A percentile compares a stretch with the other conserved stretches of the same genome.
phyloP scores from a whole-genome alignment of 2,888 invertebrate genomes.

The Druceiella hillmani region DNA sequence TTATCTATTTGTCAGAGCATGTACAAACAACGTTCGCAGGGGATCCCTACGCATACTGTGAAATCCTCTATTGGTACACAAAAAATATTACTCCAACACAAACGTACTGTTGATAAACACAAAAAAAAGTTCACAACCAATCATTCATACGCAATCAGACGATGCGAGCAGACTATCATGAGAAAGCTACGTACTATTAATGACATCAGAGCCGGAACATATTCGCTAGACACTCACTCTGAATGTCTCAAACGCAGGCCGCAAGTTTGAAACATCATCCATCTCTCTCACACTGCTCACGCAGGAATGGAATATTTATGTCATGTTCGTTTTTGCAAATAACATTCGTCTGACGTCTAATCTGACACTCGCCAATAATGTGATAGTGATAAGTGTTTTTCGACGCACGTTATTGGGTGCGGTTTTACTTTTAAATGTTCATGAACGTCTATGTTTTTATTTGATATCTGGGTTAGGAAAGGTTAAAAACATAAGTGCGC shows the following conservation, averaged over 20 bases:
- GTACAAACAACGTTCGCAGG: no score
- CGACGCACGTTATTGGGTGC: no score
- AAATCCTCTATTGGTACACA: no score
- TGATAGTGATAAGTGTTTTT: no score
- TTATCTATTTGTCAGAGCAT: no score
- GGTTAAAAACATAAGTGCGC: no score
- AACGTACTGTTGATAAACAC: conserved; percentile 30
- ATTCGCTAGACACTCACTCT: conserved; percentile 35
- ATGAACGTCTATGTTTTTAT: no score
- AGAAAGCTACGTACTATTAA: conserved; percentile 54
- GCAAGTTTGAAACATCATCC: conserved; percentile 28
- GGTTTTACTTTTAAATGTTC: no score
- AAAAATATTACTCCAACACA: no score
- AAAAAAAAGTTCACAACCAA: conserved; percentile 41
- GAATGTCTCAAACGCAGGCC: not conserved
- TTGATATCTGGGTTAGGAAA: no score
- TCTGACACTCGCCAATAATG: no score
- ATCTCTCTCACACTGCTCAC: conserved; percentile 46
- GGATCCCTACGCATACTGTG: conserved; percentile 40
- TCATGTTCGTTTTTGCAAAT: conserved; percentile 2
- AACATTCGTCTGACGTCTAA: no score
- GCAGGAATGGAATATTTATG: conserved; percentile 49
- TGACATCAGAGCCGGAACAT: conserved; percentile 36
- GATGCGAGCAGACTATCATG: conserved; percentile 45
- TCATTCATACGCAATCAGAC: conserved; percentile 35